Evolutionary conservation across 2,797 vertebrate species (phyloP).

Genomic region (Anabacerthia variegaticeps): DNA sequence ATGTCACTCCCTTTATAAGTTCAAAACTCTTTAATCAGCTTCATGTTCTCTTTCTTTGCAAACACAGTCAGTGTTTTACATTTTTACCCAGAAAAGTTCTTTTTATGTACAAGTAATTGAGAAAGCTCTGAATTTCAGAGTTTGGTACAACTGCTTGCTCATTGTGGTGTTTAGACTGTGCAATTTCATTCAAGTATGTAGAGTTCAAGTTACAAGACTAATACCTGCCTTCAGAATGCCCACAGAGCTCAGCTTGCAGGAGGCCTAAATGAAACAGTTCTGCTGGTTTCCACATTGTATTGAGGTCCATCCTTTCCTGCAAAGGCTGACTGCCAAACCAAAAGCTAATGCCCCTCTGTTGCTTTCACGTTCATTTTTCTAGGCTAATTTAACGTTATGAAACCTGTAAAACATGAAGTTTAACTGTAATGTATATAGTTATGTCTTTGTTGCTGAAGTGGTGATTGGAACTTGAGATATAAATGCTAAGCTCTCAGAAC

Average conservation of each 20-base stretch:
- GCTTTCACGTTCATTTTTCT: background rate
- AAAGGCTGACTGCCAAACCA: background rate
- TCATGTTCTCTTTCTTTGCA: background rate
- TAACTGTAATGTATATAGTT: background rate
- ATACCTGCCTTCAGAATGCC: background rate
- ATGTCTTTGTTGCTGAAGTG: background rate
- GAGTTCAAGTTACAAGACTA: background rate
- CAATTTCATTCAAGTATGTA: background rate
- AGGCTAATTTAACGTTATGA: background rate
- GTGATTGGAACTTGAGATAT: background rate
- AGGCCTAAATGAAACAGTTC: background rate
- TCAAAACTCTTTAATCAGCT: background rate
- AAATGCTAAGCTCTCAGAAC: background rate
- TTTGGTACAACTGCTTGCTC: background rate
- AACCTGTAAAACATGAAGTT: background rate
- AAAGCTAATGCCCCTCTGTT: background rate
- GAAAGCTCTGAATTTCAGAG: background rate
- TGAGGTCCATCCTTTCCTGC: background rate
- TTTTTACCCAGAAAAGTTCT: background rate
- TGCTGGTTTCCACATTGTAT: background rate
- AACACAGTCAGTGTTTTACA: background rate
- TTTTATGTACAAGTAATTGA: background rate
- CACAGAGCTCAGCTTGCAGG: background rate
- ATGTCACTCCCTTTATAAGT: background rate
- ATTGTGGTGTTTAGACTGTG: background rate